Base-by-base conservation (phyloP, 92 coral and sea anemone genomes). In the Desmophyllum pertusum region DNA sequence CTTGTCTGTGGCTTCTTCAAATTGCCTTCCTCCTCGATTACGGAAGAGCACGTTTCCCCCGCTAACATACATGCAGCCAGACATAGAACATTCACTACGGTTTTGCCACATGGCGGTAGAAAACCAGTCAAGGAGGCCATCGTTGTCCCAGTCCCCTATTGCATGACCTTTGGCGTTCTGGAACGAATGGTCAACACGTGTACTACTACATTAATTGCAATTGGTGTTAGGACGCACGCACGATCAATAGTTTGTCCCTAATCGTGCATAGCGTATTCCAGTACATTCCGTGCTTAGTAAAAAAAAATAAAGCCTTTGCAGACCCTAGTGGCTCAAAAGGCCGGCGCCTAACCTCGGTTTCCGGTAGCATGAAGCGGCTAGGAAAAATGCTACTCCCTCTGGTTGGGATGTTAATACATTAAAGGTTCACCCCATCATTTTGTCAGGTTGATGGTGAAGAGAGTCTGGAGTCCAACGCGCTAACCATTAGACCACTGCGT, bases 81-180 rank as follows among this genome's bases (percentile, higher is more conserved):
- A 68, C n/a, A 88, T 78, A 63, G 89, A 76, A 70, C 98, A 95
- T 15, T 85, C 97, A 33, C 95, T 89, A 13, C 80, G 55, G 80
- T 95, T 89, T 76, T 93, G 97, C 66, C 78, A 91, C 55, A 93
- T 95, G 40, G 98, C 98, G 38, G 93, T 89, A 4, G 98, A 95
- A 73, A 95, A 95, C 98, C 98, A 95, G 63, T 95, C 98, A 52
- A 95, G 84, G 31, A 50, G 64, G 50, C 97, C 95, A 73, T 95
- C 93, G 30, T 95, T 95, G 81, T 93, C 90, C 96, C 97, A 95
- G 94, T 95, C 98, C 42, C 98, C 98, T 6, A 95, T 93, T 15
- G 97, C 97, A 77, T 95, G 98, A 19, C 98, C 98, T 95, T 91
- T 95, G 33, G 98, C 98, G 88, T 95, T 97, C 98, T 95, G 77